Percentiles rank a stretch among this genome's conserved stretches.
phyloP scores from a whole-genome alignment of 2,797 vertebrate genomes.

The Pipistrellus pipistrellus region DNA sequence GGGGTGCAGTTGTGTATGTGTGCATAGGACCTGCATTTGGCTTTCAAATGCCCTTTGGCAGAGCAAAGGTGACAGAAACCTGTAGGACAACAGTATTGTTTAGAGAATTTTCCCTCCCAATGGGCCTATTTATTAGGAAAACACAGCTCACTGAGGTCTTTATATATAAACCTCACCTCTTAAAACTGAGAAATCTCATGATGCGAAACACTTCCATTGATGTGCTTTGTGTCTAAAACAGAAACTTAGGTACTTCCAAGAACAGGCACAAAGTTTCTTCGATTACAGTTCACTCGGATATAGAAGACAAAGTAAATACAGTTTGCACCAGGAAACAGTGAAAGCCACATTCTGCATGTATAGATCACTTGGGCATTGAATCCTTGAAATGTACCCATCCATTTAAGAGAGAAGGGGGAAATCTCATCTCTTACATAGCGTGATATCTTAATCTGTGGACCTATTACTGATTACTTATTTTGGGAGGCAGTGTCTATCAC shows the following conservation, averaged over 20 bases:
- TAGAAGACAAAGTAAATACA: constrained; percentile 47
- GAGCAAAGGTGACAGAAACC: constrained; percentile 69
- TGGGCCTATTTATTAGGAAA: constrained; percentile 80
- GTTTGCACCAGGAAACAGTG: constrained; percentile 46
- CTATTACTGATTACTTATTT: constrained; percentile 89
- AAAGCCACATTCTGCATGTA: constrained; percentile 4
- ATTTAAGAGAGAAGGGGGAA: constrained; percentile 63
- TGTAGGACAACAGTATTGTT: constrained; percentile 66
- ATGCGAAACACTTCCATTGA: constrained; percentile 80
- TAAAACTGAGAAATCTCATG: constrained; percentile 82
- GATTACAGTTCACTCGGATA: constrained; percentile 70
- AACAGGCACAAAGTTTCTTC: constrained; percentile 81
- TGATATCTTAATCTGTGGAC: constrained; percentile 88
- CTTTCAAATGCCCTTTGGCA: constrained; percentile 68
- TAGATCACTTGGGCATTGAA: constrained; percentile 71
- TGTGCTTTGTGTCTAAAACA: constrained; percentile 80
- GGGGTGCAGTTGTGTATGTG: background rate
- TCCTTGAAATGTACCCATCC: constrained; percentile 82
- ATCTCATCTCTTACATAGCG: constrained; percentile 85
- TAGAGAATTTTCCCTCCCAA: constrained; percentile 65
- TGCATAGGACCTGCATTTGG: background rate
- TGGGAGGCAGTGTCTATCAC: constrained; percentile 77
- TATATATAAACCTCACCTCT: constrained; percentile 82
- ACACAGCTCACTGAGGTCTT: constrained; percentile 75
- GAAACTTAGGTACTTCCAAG: constrained; percentile 82